Base-by-base conservation (phyloP, 2,888 invertebrate genomes). In the Eugnorisma glareosa region DNA sequence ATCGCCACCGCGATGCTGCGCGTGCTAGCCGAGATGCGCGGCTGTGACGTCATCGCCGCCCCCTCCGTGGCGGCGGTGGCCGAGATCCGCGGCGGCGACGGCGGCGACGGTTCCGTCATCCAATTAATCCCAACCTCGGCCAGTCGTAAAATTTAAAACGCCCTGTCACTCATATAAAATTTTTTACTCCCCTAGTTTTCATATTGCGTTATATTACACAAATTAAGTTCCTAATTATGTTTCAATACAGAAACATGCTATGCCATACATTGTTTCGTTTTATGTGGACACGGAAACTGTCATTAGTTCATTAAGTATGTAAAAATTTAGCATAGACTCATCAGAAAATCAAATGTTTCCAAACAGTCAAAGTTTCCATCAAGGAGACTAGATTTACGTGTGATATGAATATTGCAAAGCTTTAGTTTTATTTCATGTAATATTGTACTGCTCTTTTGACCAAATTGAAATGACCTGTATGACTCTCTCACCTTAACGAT, bases 401-500 rank as follows among this genome's bases (percentile, higher is more conserved):
- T 75, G 78, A 81, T 81, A 73, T 70, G 40, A 43, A 48, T 21
- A 35, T 40, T 48, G 35, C 51, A 59, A 77, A 75, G 73, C 67
- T 71, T 78, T 63, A 67, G 18, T 73, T 66, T 83, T 64, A 78
- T 68, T 78, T 70, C 69, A 59, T 77, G 43, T 66, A 73, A 59
- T 57, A 54, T 75, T 67, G 37, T 35, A 68, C 31, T n/a, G 57
- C 71, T 67, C 70, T 76, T 86, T 64, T 72, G 79, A 85, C 85
- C 78, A 86, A 85, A 84, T 75, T 71, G 6, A 63, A 70, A 66
- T 67, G 7, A 35, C 72, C 31, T 21, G 51, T 63, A 45, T 15
- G 40, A 67, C 73, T 79, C 73, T 73, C 81, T 66, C 13, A 71
- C 54, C 40, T 7, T 59, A 71, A 28, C 40, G 43, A 69, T 51